Conservation (phyloP, 1,140 invertebrate species). For the Drosophila azteca region DNA sequence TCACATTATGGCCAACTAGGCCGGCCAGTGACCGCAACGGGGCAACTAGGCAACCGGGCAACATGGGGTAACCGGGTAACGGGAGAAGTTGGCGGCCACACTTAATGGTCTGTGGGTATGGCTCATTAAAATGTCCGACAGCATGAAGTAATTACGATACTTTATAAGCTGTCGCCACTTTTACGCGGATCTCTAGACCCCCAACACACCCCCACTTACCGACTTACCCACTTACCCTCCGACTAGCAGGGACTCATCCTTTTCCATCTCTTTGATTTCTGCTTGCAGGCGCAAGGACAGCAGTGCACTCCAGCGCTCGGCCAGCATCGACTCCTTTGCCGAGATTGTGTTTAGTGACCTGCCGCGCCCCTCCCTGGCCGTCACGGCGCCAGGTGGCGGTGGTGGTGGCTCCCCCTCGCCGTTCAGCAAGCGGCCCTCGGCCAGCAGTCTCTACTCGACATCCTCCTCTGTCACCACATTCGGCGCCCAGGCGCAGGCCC, state of each 20-base stretch:
- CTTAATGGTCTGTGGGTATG: slow-evolving; percentile 53
- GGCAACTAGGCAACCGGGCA: neutral
- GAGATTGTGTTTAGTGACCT: slow-evolving; percentile 86
- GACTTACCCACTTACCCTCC: neutral
- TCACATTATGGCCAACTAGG: slow-evolving; percentile 76
- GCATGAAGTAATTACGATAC: slow-evolving; percentile 75
- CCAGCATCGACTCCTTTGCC: slow-evolving; percentile 91
- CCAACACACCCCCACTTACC: neutral
- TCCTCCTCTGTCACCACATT: slow-evolving; percentile 68
- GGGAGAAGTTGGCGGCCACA: slow-evolving; percentile 45
- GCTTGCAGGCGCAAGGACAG: slow-evolving; percentile 85
- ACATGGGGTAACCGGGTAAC: neutral
- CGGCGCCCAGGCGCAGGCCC: slow-evolving; percentile 56
- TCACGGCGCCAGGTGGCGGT: slow-evolving; percentile 48
- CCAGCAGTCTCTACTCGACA: slow-evolving; percentile 84
- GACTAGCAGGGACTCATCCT: slow-evolving; percentile 14
- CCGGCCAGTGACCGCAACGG: slow-evolving; percentile 68
- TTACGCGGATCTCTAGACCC: slow-evolving; percentile 2
- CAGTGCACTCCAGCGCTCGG: slow-evolving; percentile 88
- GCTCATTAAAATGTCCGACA: slow-evolving; percentile 75
- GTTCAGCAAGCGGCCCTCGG: slow-evolving; percentile 84
- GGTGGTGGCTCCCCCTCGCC: slow-evolving; percentile 45
- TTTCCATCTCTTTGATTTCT: slow-evolving; percentile 20
- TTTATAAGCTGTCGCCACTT: slow-evolving; percentile 63
- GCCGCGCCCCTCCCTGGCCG: slow-evolving; percentile 71